Conservation (phyloP, 2,797 vertebrate genomes). For the Parambassis ranga region DNA sequence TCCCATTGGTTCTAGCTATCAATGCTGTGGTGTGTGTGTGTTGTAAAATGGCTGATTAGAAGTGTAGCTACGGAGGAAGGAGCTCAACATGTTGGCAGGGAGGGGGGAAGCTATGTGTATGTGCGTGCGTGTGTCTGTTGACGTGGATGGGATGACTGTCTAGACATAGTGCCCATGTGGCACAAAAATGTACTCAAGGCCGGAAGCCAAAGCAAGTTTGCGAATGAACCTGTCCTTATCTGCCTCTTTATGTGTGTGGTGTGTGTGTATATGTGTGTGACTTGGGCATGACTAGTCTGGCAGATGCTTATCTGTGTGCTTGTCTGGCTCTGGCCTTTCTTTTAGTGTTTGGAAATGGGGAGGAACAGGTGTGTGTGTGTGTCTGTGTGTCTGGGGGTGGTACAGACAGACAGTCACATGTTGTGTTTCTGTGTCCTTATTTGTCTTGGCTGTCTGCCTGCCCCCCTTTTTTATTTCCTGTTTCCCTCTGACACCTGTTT, state of each 20-base stretch:
- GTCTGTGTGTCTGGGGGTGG: slow-evolving; percentile 17
- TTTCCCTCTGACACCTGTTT: slow-evolving; percentile 52
- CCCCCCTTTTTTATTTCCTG: not conserved
- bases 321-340: slow-evolving; percentile 62
- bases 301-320: slow-evolving; percentile 65
- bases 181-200: slow-evolving; percentile 70
- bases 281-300: slow-evolving; percentile 62
- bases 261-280: slow-evolving; percentile 1
- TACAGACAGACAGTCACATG: slow-evolving; percentile 48
- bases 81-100: slow-evolving; percentile 42
- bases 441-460: slow-evolving; percentile 37
- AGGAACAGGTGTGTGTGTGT: slow-evolving; percentile 60
- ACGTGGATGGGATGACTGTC: slow-evolving; percentile 61
- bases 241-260: slow-evolving; percentile 13
- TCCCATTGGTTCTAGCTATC: slow-evolving; percentile 17
- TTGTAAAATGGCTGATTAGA: slow-evolving; percentile 72
- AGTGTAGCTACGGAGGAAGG: slow-evolving; percentile 37
- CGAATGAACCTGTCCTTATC: slow-evolving; percentile 68
- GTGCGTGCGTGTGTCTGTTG: slow-evolving; percentile 6
- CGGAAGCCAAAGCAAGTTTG: slow-evolving; percentile 68
- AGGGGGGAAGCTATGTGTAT: slow-evolving; percentile 8
- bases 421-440: slow-evolving; percentile 38
- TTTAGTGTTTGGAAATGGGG: slow-evolving; percentile 58
- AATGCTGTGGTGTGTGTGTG: slow-evolving; percentile 30
- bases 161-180: slow-evolving; percentile 75